phyloP scores from a whole-genome alignment of 2,797 vertebrate species.

The Hydrocynus forskahlii region DNA sequence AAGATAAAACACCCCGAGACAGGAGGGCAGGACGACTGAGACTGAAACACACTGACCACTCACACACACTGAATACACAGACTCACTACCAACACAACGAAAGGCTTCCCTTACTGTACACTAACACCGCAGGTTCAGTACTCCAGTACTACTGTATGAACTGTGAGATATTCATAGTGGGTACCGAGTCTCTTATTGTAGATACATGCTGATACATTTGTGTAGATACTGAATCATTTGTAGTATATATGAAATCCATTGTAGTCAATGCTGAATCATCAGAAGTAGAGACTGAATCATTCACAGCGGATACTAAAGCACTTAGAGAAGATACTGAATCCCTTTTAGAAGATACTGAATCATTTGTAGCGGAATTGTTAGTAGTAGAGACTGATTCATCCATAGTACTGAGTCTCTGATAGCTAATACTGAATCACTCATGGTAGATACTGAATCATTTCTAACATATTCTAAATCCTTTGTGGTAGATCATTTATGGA shows the following conservation, averaged over 20 bases:
- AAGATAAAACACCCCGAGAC: constrained; percentile 27
- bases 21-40: neutral
- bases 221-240: too few species aligned
- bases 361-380: too few species aligned
- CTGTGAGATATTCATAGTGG: neutral
- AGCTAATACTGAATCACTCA: neutral
- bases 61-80: neutral
- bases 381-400: too few species aligned
- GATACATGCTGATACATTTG: neutral
- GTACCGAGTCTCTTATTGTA: neutral
- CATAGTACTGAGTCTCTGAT: neutral
- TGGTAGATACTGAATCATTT: neutral
- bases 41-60: neutral
- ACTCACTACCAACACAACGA: neutral
- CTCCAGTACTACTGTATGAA: too few species aligned
- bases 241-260: too few species aligned
- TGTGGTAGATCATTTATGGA: neutral
- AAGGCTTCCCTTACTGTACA: too few species aligned
- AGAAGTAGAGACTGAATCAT: too few species aligned
- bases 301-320: too few species aligned
- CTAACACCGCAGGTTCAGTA: too few species aligned
- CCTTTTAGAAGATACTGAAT: too few species aligned
- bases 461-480: neutral
- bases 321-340: too few species aligned
- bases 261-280: too few species aligned